These are phyloP conservation scores for Apantesis nais DNA, from an alignment of 2,888 invertebrate genomes.

Conservation along the genomic window DNA sequence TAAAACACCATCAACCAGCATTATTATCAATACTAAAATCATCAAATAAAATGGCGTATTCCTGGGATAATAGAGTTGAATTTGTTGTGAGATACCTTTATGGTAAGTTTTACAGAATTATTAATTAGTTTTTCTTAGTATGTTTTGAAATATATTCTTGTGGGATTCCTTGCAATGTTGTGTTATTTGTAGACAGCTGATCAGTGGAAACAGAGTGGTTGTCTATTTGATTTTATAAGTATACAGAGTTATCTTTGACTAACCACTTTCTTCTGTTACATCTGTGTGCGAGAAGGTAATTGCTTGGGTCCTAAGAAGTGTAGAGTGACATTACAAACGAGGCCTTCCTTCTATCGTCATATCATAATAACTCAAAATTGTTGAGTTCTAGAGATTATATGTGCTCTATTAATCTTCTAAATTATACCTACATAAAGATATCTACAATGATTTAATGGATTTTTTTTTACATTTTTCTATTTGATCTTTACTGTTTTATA, in stretches of 20 bases:
- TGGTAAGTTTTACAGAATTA: conserved; percentile 85
- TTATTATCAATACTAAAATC: conserved; percentile 17
- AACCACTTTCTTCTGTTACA: not conserved
- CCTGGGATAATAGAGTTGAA: conserved; percentile 93
- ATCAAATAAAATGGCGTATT: conserved; percentile 88
- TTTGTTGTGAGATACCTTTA: conserved; percentile 93
- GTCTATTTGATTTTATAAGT: not conserved
- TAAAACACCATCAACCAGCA: conserved; percentile 21
- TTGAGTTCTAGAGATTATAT: not conserved
- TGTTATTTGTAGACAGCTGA: conserved; percentile 25
- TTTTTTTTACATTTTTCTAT: not conserved
- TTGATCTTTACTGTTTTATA: not conserved
- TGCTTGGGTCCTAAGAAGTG: not conserved
- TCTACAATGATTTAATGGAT: not conserved
- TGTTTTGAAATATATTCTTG: not conserved
- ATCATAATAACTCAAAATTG: not conserved
- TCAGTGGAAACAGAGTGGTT: conserved; percentile 2
- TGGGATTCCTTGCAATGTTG: conserved; percentile 7
- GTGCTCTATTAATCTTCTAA: not conserved
- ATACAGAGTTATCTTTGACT: not conserved
- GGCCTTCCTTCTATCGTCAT: too few species aligned
- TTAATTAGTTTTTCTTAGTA: conserved; percentile 16
- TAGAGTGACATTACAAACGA: not conserved
- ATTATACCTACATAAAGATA: not conserved
- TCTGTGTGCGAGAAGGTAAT: not conserved